These are phyloP conservation scores for Tricholauxania praeusta DNA, from an alignment of 2,888 invertebrate genomes.

Conservation along the genomic window DNA sequence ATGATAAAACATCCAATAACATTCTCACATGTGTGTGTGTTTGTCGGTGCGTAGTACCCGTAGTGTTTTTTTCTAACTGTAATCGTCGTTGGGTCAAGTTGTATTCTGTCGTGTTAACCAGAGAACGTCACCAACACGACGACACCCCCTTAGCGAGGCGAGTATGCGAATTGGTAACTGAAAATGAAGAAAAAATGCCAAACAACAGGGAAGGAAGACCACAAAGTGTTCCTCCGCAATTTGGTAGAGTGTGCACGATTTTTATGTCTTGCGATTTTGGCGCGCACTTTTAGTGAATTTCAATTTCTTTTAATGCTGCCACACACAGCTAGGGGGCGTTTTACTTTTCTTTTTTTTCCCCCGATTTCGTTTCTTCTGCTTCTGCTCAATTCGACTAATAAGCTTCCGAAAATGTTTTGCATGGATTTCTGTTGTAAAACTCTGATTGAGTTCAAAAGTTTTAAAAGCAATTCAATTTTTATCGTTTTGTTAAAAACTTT, in stretches of 20 bases:
- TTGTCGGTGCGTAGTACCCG: no score
- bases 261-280: conserved; percentile 7
- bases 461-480: conserved; percentile 28
- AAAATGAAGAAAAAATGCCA: background rate
- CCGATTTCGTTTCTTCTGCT: background rate
- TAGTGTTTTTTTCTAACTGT: background rate
- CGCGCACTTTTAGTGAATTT: background rate
- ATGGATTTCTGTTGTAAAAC: conserved; percentile 9
- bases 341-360: background rate
- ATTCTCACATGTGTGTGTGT: background rate
- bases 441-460: conserved; percentile 15
- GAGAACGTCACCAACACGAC: conserved; percentile 4
- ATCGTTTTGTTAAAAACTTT: conserved; percentile 11
- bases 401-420: conserved; percentile 4
- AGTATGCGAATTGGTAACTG: conserved; percentile 6
- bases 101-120: conserved; percentile 18
- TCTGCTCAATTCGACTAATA: no score
- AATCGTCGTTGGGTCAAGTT: conserved; percentile 22
- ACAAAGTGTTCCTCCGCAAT: conserved; percentile 17
- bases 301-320: background rate
- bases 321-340: conserved; percentile 11
- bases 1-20: conserved; percentile 27
- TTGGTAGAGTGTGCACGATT: background rate
- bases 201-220: conserved; percentile 13
- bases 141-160: conserved; percentile 14